Conservation (phyloP, 2,113 vertebrate genomes). For the Barbus barbus region DNA sequence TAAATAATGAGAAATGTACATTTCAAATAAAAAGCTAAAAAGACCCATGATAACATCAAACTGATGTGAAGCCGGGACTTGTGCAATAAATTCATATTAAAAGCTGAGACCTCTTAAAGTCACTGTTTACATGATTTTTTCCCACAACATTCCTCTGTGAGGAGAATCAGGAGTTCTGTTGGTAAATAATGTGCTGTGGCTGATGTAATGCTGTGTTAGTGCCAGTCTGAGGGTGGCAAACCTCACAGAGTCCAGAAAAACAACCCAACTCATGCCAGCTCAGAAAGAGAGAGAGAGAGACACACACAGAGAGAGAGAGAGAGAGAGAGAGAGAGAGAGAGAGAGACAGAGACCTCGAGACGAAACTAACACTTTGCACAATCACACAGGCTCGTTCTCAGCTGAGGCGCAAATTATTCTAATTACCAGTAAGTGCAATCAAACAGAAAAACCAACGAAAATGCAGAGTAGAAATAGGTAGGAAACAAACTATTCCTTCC, state of each 20-base stretch:
- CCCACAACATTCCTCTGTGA: neutral
- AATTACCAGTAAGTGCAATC: too few species aligned
- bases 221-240: conserved; percentile 25
- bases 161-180: neutral
- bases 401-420: too few species aligned
- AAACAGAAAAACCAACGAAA: too few species aligned
- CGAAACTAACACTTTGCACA: too few species aligned
- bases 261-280: conserved; percentile 3
- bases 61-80: neutral
- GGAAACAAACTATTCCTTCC: too few species aligned
- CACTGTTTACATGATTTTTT: neutral
- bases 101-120: neutral
- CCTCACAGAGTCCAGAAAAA: neutral
- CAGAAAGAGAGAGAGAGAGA: neutral
- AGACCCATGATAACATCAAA: neutral
- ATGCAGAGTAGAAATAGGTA: too few species aligned
- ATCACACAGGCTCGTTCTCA: too few species aligned
- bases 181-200: conserved; percentile 20
- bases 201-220: neutral
- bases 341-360: neutral
- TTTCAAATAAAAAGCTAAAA: neutral
- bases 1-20: neutral
- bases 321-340: neutral
- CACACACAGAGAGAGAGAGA: neutral
- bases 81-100: neutral